These are phyloP conservation scores for Aleiodes leptofemur DNA, from an alignment of 2,888 invertebrate genomes.

Conservation along the genomic window DNA sequence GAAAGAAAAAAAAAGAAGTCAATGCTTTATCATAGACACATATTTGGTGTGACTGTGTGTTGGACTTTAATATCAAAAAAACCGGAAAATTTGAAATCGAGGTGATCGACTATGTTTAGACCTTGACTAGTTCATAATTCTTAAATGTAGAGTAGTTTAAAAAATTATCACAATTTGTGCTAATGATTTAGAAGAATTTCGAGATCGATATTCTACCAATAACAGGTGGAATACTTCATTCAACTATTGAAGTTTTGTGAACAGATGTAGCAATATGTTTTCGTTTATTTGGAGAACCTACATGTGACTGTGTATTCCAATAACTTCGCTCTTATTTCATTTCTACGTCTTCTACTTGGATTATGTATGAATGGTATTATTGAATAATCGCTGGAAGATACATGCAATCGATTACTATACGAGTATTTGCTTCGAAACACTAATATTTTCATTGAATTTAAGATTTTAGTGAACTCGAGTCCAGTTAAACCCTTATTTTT, in stretches of 20 bases:
- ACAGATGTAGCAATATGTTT: slow-evolving; percentile 26
- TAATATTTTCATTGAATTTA: no score
- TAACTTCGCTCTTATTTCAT: slow-evolving; percentile 38
- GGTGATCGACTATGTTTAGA: no score
- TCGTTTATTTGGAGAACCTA: slow-evolving; percentile 32
- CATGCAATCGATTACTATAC: no score
- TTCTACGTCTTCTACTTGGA: not conserved
- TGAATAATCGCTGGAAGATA: slow-evolving; percentile 24
- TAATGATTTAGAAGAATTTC: no score
- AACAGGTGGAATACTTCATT: slow-evolving; percentile 33
- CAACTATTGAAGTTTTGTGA: slow-evolving; percentile 38
- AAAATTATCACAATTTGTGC: no score
- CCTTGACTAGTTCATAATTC: no score
- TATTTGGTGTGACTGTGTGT: not conserved
- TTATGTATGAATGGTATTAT: slow-evolving; percentile 12
- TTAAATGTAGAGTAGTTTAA: no score
- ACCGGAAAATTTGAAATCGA: no score
- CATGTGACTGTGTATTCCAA: not conserved
- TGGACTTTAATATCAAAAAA: not conserved
- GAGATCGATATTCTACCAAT: slow-evolving; percentile 34
- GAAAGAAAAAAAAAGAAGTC: not conserved
- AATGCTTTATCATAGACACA: not conserved
- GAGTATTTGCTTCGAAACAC: not conserved
- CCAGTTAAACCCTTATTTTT: no score
- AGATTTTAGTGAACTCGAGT: no score